Evolutionary conservation across 2,797 vertebrate species (phyloP).

Genomic region (Myoxocephalus aenaeus): DNA sequence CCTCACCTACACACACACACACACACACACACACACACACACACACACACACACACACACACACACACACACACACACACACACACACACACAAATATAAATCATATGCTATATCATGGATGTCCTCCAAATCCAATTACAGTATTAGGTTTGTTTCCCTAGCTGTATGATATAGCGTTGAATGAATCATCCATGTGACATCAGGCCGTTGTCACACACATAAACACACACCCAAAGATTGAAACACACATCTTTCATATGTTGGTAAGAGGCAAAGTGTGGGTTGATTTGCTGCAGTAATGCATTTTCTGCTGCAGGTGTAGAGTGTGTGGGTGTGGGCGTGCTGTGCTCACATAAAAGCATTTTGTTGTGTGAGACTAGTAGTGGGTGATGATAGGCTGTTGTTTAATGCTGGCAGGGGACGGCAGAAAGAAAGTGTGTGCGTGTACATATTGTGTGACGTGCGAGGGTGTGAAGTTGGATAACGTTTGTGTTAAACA

Average conservation of each 20-base stretch:
- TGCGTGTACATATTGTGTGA: constrained; percentile 11
- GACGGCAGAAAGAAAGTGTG: constrained; percentile 18
- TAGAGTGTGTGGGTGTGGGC: constrained; percentile 45
- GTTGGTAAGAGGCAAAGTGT: constrained; percentile 51
- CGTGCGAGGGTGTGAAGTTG: constrained; percentile 26
- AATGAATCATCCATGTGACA: constrained; percentile 21
- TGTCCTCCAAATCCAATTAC: constrained; percentile 21
- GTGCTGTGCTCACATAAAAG: constrained; percentile 61
- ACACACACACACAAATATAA: constrained; percentile 25
- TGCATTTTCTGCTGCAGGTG: constrained; percentile 63
- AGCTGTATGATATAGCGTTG: background rate
- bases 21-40: constrained; percentile 8
- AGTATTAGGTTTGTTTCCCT: background rate
- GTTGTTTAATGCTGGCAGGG: constrained; percentile 43
- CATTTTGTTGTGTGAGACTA: constrained; percentile 29
- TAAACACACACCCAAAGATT: constrained; percentile 13
- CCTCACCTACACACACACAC: constrained; percentile 85
- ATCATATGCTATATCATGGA: constrained; percentile 8
- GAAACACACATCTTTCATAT: constrained; percentile 57
- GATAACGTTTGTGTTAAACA: constrained; percentile 4
- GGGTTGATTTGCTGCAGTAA: constrained; percentile 60
- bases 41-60: constrained; percentile 13
- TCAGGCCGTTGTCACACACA: constrained; percentile 2
- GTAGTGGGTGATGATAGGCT: constrained; percentile 57
- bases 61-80: constrained; percentile 4